Evolutionary conservation across 1,140 invertebrate species (phyloP).

Genomic region (Solenopsis invicta): DNA sequence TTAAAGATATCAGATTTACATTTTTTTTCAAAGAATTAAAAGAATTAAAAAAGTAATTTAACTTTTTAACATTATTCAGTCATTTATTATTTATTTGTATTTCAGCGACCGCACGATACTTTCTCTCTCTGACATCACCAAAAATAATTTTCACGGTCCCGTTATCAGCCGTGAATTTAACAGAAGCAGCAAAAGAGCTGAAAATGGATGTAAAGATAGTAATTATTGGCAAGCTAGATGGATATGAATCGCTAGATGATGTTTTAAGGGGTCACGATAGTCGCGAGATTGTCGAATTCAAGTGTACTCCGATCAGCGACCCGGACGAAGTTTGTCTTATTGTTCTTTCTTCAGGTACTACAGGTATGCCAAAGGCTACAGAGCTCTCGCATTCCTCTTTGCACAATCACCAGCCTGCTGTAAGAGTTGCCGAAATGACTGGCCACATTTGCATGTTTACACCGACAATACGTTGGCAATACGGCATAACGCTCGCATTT

Average conservation of each 20-base stretch:
- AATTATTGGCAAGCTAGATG: conserved; percentile 74
- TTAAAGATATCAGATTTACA: too few species aligned
- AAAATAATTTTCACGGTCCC: conserved; percentile 81
- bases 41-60: too few species aligned
- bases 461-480: conserved; percentile 38
- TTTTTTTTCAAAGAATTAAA: too few species aligned
- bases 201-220: conserved; percentile 74
- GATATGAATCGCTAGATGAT: conserved; percentile 68
- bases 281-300: conserved; percentile 11
- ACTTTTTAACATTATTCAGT: too few species aligned
- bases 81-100: conserved; percentile 34
- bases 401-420: neutral
- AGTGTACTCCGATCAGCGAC: conserved; percentile 54
- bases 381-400: conserved; percentile 20
- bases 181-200: conserved; percentile 67
- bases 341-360: conserved; percentile 80
- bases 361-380: conserved; percentile 60
- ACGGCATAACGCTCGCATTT: conserved; percentile 11
- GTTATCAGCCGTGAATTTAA: conserved; percentile 7
- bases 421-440: neutral
- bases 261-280: conserved; percentile 61
- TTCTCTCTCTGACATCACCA: conserved; percentile 80
- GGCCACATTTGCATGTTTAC: neutral
- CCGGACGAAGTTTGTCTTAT: conserved; percentile 77
- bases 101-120: conserved; percentile 75